Percentiles rank a stretch among this genome's conserved stretches.
phyloP scores from a whole-genome alignment of 2,797 vertebrate species.

The Sorex maritimensis region DNA sequence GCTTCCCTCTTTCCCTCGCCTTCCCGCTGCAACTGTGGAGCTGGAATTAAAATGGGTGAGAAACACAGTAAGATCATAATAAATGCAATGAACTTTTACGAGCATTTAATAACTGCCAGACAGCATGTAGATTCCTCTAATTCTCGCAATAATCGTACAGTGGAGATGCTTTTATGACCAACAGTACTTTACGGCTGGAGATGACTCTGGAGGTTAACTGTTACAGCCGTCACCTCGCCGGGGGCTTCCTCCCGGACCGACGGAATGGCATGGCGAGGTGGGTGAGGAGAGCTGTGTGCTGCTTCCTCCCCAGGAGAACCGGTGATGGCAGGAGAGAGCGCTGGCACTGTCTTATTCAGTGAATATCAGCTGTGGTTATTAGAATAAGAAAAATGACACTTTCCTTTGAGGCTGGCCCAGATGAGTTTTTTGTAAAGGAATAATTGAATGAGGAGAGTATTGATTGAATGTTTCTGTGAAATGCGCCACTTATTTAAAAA shows the following conservation, averaged over 20 bases:
- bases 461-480: background rate
- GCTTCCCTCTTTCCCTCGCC: background rate
- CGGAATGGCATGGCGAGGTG: background rate
- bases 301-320: background rate
- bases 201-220: background rate
- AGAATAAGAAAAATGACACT: background rate
- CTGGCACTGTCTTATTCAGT: constrained; percentile 5
- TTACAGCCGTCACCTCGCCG: background rate
- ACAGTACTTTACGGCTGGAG: background rate
- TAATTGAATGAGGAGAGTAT: constrained; percentile 1
- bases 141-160: background rate
- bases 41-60: constrained; percentile 12
- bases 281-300: background rate
- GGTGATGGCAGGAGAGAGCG: background rate
- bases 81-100: background rate
- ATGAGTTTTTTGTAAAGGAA: constrained; percentile 29
- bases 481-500: background rate
- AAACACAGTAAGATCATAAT: background rate
- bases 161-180: background rate
- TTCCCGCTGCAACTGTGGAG: background rate
- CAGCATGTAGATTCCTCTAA: background rate
- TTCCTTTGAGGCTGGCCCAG: background rate
- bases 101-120: background rate
- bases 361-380: background rate
- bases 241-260: background rate